These are phyloP conservation scores for Diplolepis rosae DNA, from an alignment of 2,888 invertebrate species.

Conservation along the genomic window DNA sequence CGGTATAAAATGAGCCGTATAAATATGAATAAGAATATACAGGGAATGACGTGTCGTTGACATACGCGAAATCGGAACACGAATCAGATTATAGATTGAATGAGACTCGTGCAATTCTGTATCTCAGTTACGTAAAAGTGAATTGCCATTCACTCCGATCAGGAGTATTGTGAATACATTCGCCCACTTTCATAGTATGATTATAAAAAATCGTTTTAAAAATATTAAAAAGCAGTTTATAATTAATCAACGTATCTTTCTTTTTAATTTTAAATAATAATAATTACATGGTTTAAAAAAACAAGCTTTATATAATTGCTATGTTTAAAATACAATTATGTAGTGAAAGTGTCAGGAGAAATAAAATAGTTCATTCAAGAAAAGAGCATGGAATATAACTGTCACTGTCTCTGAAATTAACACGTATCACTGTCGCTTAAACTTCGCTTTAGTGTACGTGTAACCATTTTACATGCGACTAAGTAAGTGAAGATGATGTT, in stretches of 20 bases:
- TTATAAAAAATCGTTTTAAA: background rate
- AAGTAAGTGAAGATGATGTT: constrained; percentile 17
- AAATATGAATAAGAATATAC: background rate
- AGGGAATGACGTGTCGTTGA: background rate
- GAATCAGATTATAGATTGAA: background rate
- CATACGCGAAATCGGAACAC: background rate
- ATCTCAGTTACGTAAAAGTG: constrained; percentile 8
- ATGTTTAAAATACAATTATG: background rate
- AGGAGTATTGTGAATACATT: background rate
- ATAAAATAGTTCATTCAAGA: background rate
- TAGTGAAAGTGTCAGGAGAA: background rate
- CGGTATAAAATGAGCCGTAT: background rate
- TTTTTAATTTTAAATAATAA: too few species aligned
- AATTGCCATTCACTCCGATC: background rate
- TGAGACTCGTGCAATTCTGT: background rate
- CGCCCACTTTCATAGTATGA: background rate
- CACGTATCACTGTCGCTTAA: constrained; percentile 19
- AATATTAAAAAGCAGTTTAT: too few species aligned
- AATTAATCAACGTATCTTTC: too few species aligned
- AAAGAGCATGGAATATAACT: constrained; percentile 8
- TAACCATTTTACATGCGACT: constrained; percentile 10
- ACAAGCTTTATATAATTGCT: background rate
- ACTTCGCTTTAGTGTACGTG: constrained; percentile 14
- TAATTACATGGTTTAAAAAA: too few species aligned
- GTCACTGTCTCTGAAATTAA: constrained; percentile 4